phyloP scores from a whole-genome alignment of 2,797 vertebrate genomes.

The Sparus aurata region DNA sequence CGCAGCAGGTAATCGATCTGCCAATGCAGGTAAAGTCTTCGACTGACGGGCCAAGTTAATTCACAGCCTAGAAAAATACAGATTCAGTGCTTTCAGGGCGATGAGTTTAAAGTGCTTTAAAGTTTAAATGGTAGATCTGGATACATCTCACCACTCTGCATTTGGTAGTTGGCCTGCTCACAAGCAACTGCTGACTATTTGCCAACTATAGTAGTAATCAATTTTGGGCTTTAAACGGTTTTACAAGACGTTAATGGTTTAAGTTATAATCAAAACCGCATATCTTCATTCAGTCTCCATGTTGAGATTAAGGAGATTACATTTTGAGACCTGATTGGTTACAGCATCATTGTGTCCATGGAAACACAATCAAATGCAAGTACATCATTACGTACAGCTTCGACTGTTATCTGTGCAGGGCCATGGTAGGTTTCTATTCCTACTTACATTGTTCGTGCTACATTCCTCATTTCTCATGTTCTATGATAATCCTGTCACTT shows the following conservation, averaged over 20 bases:
- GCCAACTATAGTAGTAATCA: neutral
- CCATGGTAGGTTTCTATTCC: neutral
- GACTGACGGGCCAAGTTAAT: too few relatives aligned
- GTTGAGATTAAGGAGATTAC: neutral
- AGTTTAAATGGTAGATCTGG: neutral
- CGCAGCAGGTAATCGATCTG: too few relatives aligned
- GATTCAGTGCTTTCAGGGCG: too few relatives aligned
- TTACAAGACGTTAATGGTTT: neutral
- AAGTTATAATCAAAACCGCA: neutral
- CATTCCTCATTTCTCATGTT: neutral
- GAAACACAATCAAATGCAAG: neutral
- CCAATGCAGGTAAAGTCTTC: neutral
- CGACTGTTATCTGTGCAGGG: neutral
- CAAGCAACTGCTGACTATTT: neutral
- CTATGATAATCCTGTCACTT: neutral
- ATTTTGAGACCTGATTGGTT: neutral
- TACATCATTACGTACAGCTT: neutral
- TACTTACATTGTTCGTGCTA: neutral
- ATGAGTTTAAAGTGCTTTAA: neutral
- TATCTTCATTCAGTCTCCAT: neutral
- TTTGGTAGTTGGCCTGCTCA: neutral
- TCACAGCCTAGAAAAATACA: too few relatives aligned
- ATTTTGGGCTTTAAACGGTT: neutral
- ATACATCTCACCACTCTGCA: neutral
- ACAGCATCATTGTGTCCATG: neutral